phyloP scores from a whole-genome alignment of 2,797 vertebrate species.

The Lithobates pipiens region DNA sequence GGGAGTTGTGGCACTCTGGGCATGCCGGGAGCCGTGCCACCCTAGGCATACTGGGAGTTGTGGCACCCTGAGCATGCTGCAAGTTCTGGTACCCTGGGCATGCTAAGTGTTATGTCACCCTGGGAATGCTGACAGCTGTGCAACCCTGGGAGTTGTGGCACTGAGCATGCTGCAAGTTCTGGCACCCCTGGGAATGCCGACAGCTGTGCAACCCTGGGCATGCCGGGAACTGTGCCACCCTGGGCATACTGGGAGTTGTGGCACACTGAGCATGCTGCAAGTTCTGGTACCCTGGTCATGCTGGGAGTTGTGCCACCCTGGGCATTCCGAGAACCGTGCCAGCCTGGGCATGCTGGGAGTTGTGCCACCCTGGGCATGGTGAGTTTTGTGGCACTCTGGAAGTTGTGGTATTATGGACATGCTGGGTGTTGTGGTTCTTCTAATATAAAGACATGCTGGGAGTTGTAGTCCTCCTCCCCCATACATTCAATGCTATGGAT shows the following conservation, averaged over 20 bases:
- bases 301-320: too few relatives aligned
- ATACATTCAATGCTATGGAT: too few relatives aligned
- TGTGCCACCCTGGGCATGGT: background rate
- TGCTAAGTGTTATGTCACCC: too few relatives aligned
- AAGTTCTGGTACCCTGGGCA: background rate
- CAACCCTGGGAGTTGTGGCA: too few relatives aligned
- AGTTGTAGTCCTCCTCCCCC: background rate
- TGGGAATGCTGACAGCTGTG: too few relatives aligned
- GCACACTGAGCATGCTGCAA: background rate
- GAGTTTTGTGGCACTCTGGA: background rate
- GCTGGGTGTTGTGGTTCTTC: background rate
- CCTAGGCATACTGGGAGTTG: too few relatives aligned
- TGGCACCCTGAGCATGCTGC: background rate
- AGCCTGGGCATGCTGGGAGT: background rate
- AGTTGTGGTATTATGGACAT: background rate
- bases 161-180: background rate
- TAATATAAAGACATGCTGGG: background rate
- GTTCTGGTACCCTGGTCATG: background rate
- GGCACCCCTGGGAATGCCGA: background rate
- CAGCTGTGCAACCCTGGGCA: background rate
- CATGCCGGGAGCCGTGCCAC: too few relatives aligned
- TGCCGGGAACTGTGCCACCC: too few relatives aligned
- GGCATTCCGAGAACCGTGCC: background rate
- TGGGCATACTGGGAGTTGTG: background rate
- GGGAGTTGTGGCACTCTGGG: too few relatives aligned